Evolutionary conservation across 2,888 invertebrate genomes (phyloP), one percentile per base, ranked within the genome.

Genomic region (Ormia ochracea): DNA sequence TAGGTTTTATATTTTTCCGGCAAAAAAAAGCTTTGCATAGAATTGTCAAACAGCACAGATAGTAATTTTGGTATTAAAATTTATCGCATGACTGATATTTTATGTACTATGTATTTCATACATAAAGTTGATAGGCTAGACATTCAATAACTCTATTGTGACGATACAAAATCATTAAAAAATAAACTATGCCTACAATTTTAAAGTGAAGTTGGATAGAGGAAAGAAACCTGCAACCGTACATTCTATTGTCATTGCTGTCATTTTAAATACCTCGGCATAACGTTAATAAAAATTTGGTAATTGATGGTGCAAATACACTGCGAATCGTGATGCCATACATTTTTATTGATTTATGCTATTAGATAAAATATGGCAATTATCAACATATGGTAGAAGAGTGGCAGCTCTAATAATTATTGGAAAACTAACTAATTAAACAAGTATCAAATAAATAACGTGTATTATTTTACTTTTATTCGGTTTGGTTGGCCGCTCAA

Each of bases 341-440:
- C 6, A 5, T 6, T 6, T 23, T 56, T 3, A n/a, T n/a, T n/a
- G n/a, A n/a, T 31, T 10, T 6, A 19, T 19, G 2, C 23, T 12
- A 17, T 14, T 38, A 28, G 28, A 28, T 28, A 5, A 19, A 36
- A 17, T 36, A 54, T 33, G 45, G 45, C 61, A 45, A 14, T 48
- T 23, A 45, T 19, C 21, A 23, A 10, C 6, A 45, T 4, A 7
- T 31, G 38, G 14, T 12, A 28, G 1, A 17, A 3, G 21, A 21
- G 38, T 74, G 74, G 74, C 58, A 74, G n/a, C 48, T 21, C 10
- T 41, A 3, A 19, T 58, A 48, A 58, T 56, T 65, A 73, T 73
- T 73, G 73, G 65, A 65, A 74, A 65, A 41, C 17, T 21, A 48
- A 36, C 9, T 68, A 69, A 66, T 48, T 63, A 70, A 65, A 7